Percentiles rank a stretch among this genome's conserved stretches.
Evolutionary conservation across 2,113 vertebrate genomes (phyloP).

Genomic region (Emydura subglobosa): DNA sequence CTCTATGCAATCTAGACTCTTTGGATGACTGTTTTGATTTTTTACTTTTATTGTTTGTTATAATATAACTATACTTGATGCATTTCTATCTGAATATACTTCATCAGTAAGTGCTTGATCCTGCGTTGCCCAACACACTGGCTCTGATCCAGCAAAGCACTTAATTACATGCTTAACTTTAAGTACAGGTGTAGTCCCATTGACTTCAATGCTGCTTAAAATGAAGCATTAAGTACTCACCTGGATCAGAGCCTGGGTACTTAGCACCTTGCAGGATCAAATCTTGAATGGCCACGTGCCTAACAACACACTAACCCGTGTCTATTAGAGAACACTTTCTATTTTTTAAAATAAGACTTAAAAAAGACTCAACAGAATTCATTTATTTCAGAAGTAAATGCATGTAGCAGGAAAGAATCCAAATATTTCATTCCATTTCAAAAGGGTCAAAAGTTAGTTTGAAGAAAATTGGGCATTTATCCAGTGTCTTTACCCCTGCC

Average conservation of each 20-base stretch:
- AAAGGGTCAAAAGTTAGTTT: not conserved
- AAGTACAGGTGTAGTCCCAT: not conserved
- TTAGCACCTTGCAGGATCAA: not conserved
- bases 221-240: not conserved
- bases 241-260: not conserved
- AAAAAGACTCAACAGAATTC: not conserved
- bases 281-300: not conserved
- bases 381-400: not conserved
- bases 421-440: not conserved
- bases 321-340: not conserved
- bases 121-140: not conserved
- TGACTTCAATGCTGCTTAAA: accelerated
- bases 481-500: not conserved
- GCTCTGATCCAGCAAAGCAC: not conserved
- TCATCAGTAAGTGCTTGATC: not conserved
- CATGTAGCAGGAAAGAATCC: not conserved
- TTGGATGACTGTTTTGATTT: not conserved
- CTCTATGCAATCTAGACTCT: not conserved
- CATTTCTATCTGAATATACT: not conserved
- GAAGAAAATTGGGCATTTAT: not conserved
- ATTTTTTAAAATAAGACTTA: not conserved
- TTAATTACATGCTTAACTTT: not conserved
- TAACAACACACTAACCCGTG: not conserved
- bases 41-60: not conserved
- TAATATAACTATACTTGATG: not conserved